Conservation (phyloP, 2,888 invertebrate species). For the Zygaena filipendulae region DNA sequence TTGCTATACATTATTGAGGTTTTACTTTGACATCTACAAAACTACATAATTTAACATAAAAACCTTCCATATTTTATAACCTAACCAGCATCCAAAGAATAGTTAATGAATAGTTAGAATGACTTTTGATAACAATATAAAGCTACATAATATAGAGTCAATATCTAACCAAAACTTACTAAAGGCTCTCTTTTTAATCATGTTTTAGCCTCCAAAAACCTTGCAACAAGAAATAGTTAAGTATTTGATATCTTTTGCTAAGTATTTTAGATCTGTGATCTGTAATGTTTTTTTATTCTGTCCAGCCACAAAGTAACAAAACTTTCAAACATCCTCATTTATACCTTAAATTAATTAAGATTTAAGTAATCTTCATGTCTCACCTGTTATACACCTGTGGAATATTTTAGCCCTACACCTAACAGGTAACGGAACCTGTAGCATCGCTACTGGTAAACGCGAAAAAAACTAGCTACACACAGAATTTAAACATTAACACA, state of each 20-base stretch:
- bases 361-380: conserved; percentile 64
- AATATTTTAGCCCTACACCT: conserved; percentile 60
- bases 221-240: too few species aligned
- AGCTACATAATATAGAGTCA: conserved; percentile 1
- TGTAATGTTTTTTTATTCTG: too few species aligned
- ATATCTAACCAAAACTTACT: too few species aligned
- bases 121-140: background rate
- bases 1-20: conserved; percentile 1
- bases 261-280: too few species aligned
- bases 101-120: background rate
- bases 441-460: conserved; percentile 70
- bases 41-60: conserved; percentile 11
- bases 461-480: conserved; percentile 63
- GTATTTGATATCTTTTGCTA: too few species aligned
- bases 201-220: too few species aligned
- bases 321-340: too few species aligned
- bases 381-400: conserved; percentile 65
- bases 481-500: conserved; percentile 50
- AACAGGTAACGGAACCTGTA: conserved; percentile 65
- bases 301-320: too few species aligned
- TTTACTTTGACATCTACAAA: background rate
- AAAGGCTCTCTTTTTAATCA: too few species aligned
- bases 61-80: conserved; percentile 11
- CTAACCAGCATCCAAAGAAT: conserved; percentile 5
- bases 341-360: too few species aligned